Percentiles rank a stretch among this genome's conserved stretches.
These are phyloP conservation scores for Neomonachus schauinslandi DNA, from an alignment of 2,113 vertebrate genomes.

Conservation along the genomic window DNA sequence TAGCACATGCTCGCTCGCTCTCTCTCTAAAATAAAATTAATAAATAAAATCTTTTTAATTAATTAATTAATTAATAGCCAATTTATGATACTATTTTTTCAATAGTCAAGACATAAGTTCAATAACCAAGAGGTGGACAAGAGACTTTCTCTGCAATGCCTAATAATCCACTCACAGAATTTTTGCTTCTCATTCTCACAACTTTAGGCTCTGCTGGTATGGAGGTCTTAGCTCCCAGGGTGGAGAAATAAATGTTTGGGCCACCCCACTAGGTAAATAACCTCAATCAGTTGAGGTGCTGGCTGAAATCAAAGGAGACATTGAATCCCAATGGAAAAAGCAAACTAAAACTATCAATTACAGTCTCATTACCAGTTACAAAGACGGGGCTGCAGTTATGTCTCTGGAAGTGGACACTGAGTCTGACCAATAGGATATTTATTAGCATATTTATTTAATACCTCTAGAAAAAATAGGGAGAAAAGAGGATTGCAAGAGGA, in stretches of 20 bases:
- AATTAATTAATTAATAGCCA: background rate
- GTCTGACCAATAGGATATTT: background rate
- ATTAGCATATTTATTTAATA: background rate
- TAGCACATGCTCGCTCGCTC: background rate
- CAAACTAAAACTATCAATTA: background rate
- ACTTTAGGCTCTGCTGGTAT: background rate
- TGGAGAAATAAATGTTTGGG: background rate
- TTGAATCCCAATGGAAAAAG: background rate
- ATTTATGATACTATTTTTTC: background rate
- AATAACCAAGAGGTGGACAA: background rate
- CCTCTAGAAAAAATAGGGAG: background rate
- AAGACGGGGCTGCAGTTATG: background rate
- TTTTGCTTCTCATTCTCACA: background rate
- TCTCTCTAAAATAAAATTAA: background rate
- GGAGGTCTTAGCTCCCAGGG: background rate
- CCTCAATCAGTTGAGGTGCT: background rate
- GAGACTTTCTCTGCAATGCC: background rate
- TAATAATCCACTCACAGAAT: background rate
- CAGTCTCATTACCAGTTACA: background rate
- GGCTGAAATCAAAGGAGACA: background rate
- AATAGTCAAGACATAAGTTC: background rate
- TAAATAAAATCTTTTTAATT: background rate
- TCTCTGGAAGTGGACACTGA: background rate
- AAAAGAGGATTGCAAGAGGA: background rate
- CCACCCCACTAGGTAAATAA: background rate